Conservation (phyloP, 1,140 invertebrate species). For the Episyrphus balteatus region DNA sequence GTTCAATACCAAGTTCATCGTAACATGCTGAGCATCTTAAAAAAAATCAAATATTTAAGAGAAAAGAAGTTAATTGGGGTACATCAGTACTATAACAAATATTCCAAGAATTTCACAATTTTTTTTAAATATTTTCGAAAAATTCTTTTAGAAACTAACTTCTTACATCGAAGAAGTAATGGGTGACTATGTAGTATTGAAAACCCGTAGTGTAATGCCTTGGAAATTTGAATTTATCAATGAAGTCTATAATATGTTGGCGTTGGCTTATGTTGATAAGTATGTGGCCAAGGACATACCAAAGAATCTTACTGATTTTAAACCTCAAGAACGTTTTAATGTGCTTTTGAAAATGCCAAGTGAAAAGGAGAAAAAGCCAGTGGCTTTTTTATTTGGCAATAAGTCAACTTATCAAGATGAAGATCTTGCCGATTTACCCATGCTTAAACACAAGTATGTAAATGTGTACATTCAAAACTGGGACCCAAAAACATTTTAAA, state of each 20-base stretch:
- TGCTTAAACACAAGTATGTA: constrained; percentile 17
- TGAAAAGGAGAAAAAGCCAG: constrained; percentile 11
- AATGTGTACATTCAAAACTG: not conserved
- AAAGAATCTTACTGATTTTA: constrained; percentile 12
- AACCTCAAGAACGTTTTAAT: constrained; percentile 12
- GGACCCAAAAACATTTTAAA: not conserved
- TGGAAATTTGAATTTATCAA: constrained; percentile 31
- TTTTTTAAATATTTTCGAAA: not conserved
- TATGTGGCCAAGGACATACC: constrained; percentile 14
- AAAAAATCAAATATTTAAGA: constrained; percentile 12
- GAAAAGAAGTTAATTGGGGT: constrained; percentile 13
- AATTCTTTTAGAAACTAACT: constrained; percentile 13
- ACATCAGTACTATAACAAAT: not conserved
- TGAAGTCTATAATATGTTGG: constrained; percentile 30
- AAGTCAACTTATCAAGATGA: constrained; percentile 16
- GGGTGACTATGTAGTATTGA: constrained; percentile 23
- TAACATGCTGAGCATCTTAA: constrained; percentile 23
- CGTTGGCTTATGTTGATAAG: constrained; percentile 15
- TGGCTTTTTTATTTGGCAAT: constrained; percentile 18
- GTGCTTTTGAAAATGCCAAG: constrained; percentile 10
- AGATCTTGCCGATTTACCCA: constrained; percentile 8
- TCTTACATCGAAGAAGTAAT: constrained; percentile 22
- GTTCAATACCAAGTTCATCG: constrained; percentile 29
- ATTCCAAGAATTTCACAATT: not conserved
- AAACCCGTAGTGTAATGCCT: constrained; percentile 26